phyloP scores from a whole-genome alignment of 2,888 invertebrate genomes.

The Leucophora obtusa region DNA sequence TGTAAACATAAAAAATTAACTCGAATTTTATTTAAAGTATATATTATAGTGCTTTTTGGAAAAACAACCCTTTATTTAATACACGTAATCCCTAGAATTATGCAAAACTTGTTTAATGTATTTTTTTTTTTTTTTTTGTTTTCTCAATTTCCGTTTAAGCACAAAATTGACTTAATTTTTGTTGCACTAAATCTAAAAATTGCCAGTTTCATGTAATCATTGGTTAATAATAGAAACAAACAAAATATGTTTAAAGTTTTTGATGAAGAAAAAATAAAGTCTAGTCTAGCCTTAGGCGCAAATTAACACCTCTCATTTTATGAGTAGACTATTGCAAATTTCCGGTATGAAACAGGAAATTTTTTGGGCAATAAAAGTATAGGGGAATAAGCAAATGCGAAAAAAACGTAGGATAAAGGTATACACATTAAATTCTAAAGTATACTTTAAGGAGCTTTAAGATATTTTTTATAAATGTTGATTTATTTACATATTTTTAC shows the following conservation, averaged over 20 bases:
- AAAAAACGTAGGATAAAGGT: background rate
- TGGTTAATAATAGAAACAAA: background rate
- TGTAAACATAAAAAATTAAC: no score
- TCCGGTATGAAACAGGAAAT: slow-evolving; percentile 57
- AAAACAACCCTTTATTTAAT: no score
- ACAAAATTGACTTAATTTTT: slow-evolving; percentile 32
- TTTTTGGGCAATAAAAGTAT: slow-evolving; percentile 32
- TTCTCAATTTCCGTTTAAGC: slow-evolving; percentile 59
- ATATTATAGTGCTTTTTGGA: no score
- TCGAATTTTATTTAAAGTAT: no score
- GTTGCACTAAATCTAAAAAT: background rate
- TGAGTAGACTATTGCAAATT: slow-evolving; percentile 65
- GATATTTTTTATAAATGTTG: background rate
- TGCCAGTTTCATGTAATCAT: slow-evolving; percentile 8
- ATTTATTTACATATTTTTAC: background rate
- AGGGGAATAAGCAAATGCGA: background rate
- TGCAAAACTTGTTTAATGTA: no score
- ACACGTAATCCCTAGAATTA: no score
- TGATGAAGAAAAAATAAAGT: slow-evolving; percentile 10
- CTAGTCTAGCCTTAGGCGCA: slow-evolving; percentile 57
- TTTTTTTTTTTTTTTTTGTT: slow-evolving; percentile 42
- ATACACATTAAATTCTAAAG: background rate
- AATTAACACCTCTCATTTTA: slow-evolving; percentile 53
- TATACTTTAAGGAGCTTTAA: slow-evolving; percentile 12
- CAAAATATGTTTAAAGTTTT: background rate